Conservation (phyloP, 2,113 vertebrate genomes). For the Malurus cyaneus region DNA sequence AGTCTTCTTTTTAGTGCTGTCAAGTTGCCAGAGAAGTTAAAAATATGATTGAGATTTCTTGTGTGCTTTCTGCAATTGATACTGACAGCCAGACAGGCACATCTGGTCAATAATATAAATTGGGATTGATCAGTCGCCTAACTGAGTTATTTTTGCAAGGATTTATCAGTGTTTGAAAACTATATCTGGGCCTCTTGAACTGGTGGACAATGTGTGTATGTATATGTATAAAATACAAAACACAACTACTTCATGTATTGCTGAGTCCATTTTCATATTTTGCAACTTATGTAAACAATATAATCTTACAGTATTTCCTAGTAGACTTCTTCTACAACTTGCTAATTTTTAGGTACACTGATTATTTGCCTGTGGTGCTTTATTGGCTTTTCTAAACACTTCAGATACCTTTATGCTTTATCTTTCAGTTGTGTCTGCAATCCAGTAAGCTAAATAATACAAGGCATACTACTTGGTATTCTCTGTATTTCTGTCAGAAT, state of each 20-base stretch:
- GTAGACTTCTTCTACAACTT: not conserved
- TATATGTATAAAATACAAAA: not conserved
- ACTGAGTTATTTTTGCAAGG: not conserved
- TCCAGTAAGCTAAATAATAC: not conserved
- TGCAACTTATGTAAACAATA: not conserved
- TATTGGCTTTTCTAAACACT: not conserved
- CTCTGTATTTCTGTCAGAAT: not conserved
- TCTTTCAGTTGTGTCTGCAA: not conserved
- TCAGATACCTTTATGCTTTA: not conserved
- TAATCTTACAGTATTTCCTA: not conserved
- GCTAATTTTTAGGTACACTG: not conserved
- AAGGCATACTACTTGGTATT: not conserved
- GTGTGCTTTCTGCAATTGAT: not conserved
- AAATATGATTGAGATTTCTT: not conserved
- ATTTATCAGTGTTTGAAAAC: not conserved
- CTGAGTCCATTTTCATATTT: not conserved
- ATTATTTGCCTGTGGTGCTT: not conserved
- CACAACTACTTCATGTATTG: not conserved
- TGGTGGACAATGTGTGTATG: not conserved
- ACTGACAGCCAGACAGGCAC: not conserved
- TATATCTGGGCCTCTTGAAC: not conserved
- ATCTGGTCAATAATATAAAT: slow-evolving; percentile 6
- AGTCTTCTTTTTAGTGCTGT: not conserved
- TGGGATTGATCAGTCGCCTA: not conserved
- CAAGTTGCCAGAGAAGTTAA: not conserved